These are phyloP conservation scores for Apocheima hispidaria DNA, from an alignment of 2,888 invertebrate species.

Conservation along the genomic window DNA sequence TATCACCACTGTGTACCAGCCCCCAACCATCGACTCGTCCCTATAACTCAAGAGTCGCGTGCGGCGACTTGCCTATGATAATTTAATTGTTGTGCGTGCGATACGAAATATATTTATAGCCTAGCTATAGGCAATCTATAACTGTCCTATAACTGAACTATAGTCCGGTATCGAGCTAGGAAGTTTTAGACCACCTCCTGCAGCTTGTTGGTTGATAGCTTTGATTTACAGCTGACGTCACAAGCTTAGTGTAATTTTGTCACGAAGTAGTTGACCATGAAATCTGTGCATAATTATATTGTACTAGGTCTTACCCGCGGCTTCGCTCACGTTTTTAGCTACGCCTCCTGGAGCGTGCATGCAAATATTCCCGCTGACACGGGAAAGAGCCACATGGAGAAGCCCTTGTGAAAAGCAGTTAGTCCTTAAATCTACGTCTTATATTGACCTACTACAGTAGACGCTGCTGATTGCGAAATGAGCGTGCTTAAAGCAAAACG, in stretches of 20 bases:
- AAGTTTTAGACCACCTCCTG: slow-evolving; percentile 48
- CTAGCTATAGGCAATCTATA: slow-evolving; percentile 21
- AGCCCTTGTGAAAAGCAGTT: no score
- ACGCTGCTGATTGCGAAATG: no score
- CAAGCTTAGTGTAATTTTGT: slow-evolving; percentile 11
- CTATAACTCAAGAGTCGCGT: slow-evolving; percentile 79
- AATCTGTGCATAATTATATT: neutral
- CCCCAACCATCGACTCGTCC: slow-evolving; percentile 52
- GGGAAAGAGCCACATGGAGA: no score
- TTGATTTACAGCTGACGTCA: slow-evolving; percentile 15
- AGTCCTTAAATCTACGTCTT: no score
- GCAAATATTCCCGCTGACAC: no score
- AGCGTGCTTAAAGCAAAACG: no score
- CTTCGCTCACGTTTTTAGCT: no score
- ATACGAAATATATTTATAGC: slow-evolving; percentile 69
- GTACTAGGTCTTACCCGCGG: no score
- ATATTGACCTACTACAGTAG: no score
- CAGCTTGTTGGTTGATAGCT: slow-evolving; percentile 13
- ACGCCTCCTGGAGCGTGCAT: no score
- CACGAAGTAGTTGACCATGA: neutral
- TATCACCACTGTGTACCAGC: slow-evolving; percentile 42
- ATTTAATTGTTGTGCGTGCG: slow-evolving; percentile 84
- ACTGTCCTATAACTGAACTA: slow-evolving; percentile 5
- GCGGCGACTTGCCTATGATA: slow-evolving; percentile 82
- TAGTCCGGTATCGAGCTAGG: slow-evolving; percentile 41